These are phyloP conservation scores for Anticlea derivata DNA, from an alignment of 2,888 invertebrate genomes.

Conservation along the genomic window DNA sequence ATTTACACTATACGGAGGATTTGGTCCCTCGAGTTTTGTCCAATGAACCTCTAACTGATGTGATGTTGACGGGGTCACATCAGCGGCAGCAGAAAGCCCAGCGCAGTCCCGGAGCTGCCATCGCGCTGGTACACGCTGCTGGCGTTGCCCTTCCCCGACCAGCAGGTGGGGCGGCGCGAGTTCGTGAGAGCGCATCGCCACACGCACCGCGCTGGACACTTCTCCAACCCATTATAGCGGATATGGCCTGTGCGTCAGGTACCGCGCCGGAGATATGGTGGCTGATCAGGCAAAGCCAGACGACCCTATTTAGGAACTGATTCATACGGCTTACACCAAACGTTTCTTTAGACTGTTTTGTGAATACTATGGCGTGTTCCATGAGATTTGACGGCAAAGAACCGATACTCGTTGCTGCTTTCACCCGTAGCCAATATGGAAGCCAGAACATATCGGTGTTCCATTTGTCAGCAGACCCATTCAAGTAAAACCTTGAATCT, in stretches of 20 bases:
- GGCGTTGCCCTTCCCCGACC: constrained; percentile 96
- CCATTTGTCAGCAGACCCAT: neutral
- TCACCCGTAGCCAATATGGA: neutral
- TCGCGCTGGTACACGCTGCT: constrained; percentile 95
- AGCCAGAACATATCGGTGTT: neutral
- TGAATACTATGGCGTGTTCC: constrained; percentile 16
- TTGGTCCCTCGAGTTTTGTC: neutral
- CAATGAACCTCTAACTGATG: constrained; percentile 5
- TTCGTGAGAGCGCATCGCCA: constrained; percentile 89
- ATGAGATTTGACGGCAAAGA: neutral
- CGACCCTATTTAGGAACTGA: neutral
- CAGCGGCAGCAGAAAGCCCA: constrained; percentile 63
- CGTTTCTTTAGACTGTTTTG: constrained; percentile 13
- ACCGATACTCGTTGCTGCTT: neutral
- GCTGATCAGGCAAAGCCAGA: constrained; percentile 47
- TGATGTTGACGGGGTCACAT: constrained; percentile 10
- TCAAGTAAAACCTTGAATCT: too few relatives aligned
- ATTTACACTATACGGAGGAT: neutral
- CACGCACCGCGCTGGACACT: constrained; percentile 91
- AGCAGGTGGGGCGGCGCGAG: constrained; percentile 94
- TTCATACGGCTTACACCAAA: neutral
- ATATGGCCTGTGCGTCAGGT: constrained; percentile 78
- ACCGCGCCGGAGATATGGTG: constrained; percentile 68
- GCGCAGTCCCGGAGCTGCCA: constrained; percentile 85
- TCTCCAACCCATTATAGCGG: constrained; percentile 89